Percentiles rank a stretch among this genome's conserved stretches.
Conservation (phyloP, 64 coral and sea anemone genomes). For the Orbicella faveolata region DNA sequence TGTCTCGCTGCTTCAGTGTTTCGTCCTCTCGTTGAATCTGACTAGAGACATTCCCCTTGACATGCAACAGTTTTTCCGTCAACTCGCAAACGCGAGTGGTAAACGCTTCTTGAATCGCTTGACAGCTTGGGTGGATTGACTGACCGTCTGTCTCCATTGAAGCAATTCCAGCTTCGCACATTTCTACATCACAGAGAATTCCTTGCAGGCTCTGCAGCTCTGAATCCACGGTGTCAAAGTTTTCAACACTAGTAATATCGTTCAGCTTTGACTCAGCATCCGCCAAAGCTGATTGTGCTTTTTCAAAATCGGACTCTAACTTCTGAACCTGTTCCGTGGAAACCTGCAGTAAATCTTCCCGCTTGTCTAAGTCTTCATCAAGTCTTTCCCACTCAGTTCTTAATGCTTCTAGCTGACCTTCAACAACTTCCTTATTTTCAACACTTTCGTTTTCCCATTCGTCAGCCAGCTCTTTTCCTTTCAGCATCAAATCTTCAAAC, state of each 20-base stretch:
- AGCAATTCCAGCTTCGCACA: conserved; percentile 5
- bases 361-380: neutral
- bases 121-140: neutral
- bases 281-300: neutral
- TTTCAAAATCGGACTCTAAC: conserved; percentile 12
- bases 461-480: conserved; percentile 33
- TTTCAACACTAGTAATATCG: neutral
- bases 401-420: conserved; percentile 22
- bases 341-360: neutral
- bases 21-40: conserved; percentile 4
- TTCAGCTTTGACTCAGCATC: neutral
- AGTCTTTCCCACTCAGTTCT: conserved; percentile 10
- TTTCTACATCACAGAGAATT: conserved; percentile 20
- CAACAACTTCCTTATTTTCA: neutral
- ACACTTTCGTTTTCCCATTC: conserved; percentile 19
- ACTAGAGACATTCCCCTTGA: neutral
- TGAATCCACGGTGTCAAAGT: neutral
- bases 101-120: neutral
- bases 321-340: neutral
- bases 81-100: neutral
- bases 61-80: neutral
- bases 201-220: conserved; percentile 30
- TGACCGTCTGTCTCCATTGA: neutral
- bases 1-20: neutral
- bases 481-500: conserved; percentile 21